phyloP scores from a whole-genome alignment of 2,113 vertebrate genomes.

The Callionymus lyra region DNA sequence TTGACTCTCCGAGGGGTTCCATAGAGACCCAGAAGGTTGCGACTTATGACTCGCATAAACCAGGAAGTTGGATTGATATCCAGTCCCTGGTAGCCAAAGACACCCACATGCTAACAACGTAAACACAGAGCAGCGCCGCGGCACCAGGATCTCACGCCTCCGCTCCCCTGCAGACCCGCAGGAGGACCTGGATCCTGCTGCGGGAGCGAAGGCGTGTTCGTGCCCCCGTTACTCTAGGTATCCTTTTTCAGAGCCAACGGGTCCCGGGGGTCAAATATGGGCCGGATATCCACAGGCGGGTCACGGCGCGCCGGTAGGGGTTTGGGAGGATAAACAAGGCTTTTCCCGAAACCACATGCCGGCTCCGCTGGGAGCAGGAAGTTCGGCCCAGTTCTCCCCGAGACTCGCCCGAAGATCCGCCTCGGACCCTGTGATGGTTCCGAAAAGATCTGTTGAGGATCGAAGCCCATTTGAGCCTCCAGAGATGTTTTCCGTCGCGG shows the following conservation, averaged over 20 bases:
- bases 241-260: conserved; percentile 97
- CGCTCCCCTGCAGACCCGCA: conserved; percentile 27
- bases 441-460: no score
- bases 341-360: conserved; percentile 83
- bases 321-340: conserved; percentile 78
- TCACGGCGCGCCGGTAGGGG: conserved; percentile 82
- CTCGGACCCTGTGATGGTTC: no score
- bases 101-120: conserved; percentile 84
- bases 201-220: conserved; percentile 93
- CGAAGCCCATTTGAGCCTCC: conserved; percentile 4
- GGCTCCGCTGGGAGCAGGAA: conserved; percentile 74
- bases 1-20: conserved; percentile 68
- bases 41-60: conserved; percentile 38
- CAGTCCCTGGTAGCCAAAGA: conserved; percentile 87
- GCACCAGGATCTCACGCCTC: conserved; percentile 78
- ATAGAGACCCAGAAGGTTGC: conserved; percentile 70
- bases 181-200: conserved; percentile 81
- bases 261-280: conserved; percentile 91
- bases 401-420: conserved; percentile 43
- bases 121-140: conserved; percentile 89
- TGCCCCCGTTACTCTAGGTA: conserved; percentile 94
- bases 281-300: conserved; percentile 92
- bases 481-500: conserved; percentile 30
- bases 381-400: conserved; percentile 63
- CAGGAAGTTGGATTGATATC: conserved; percentile 91